Base-by-base conservation (phyloP, 2,113 vertebrate species). In the Hippocampus mohnikei region DNA sequence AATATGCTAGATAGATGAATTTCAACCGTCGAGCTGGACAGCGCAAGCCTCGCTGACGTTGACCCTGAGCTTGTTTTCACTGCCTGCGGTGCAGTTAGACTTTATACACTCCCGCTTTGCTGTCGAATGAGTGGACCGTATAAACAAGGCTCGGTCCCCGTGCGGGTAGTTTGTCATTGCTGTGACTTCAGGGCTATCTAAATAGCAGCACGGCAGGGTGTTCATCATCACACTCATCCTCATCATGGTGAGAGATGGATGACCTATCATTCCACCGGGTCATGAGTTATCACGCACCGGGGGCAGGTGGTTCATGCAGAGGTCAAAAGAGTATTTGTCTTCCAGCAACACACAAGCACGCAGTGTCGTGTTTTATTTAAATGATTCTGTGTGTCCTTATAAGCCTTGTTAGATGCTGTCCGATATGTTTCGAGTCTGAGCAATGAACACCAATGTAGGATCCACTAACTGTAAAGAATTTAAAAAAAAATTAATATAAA, bases 141-240 rank as follows among this genome's bases (percentile, higher is more conserved):
- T 81, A 83, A 86, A 81, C 83, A 83, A 72, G 81, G 69, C 77
- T 78, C 72, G 76, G 69, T 78, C 80, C 65, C 55, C 63, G 82
- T 73, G 81, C 71, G 80, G 81, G 82, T 63, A 78, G 77, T 88
- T 87, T 90, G 76, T 90, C 85, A 87, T 81, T 2, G 69, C 84
- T 66, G 72, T 86, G 86, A 88, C 87, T 87, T 81, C 89, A 87
- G 88, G 88, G 89, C 87, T 87, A 85, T 88, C 86, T 88, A 88
- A 88, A 87, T 85, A 87, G 77, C 85, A 81, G 85, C 70, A 62
- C 81, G 25, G 15, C 27, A 71, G 44, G 5, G 61, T 64, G 81
- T 81, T 89, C 88, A 84, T 88, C 83, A 87, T 87, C 79, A 56
- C 84, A 78, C 88, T 87, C 79, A 88, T 86, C 88, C 83, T 72